Evolutionary conservation across 2,888 invertebrate species (phyloP).

Genomic region (Dasysyrphus tricinctus): DNA sequence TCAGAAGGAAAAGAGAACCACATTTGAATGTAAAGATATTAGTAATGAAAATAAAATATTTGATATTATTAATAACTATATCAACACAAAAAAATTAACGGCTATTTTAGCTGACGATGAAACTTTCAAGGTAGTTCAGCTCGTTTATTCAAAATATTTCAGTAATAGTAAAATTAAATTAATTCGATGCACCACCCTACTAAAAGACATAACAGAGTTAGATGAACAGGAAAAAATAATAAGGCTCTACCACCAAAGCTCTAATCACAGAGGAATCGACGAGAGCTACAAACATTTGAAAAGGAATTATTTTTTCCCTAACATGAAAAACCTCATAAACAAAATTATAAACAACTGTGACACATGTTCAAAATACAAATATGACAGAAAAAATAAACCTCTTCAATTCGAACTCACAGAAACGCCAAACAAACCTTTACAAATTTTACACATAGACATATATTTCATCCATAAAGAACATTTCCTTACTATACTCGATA

Average conservation of each 20-base stretch:
- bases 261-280: background rate
- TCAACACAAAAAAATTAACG: background rate
- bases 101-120: conserved; percentile 35
- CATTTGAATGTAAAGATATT: background rate
- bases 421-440: background rate
- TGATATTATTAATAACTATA: background rate
- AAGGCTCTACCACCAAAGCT: background rate
- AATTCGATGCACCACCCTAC: background rate
- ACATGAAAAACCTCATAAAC: background rate
- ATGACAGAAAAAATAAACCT: no score
- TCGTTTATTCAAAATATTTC: conserved; percentile 32
- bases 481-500: conserved; percentile 19
- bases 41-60: background rate
- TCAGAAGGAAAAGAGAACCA: conserved; percentile 3
- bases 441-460: conserved; percentile 5
- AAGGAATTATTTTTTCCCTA: background rate
- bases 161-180: background rate
- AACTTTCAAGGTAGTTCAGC: conserved; percentile 35
- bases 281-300: background rate
- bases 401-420: conserved; percentile 1
- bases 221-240: background rate
- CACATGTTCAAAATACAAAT: background rate
- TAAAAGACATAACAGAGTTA: background rate
- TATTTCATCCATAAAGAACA: conserved; percentile 18
- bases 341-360: background rate